Evolutionary conservation across 2,797 vertebrate species (phyloP).

Genomic region (Uromys caudimaculatus): DNA sequence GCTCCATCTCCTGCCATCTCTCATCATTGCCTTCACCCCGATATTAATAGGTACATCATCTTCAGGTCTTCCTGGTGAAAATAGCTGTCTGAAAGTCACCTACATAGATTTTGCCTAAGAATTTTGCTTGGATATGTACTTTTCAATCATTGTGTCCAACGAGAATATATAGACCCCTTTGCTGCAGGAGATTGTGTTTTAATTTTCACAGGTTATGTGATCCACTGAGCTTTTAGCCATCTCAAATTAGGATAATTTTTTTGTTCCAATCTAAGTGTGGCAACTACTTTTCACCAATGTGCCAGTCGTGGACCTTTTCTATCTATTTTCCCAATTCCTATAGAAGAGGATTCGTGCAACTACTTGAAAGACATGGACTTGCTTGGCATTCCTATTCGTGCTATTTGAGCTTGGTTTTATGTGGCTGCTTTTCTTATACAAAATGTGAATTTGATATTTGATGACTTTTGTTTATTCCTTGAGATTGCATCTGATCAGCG

Average conservation of each 20-base stretch:
- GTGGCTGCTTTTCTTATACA: conserved; percentile 28
- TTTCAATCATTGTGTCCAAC: background rate
- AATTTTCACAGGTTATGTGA: background rate
- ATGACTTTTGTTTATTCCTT: background rate
- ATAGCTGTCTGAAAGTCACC: conserved; percentile 4
- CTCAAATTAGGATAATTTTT: conserved; percentile 26
- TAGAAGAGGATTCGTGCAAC: background rate
- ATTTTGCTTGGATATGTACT: conserved; percentile 10
- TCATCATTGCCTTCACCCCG: conserved; percentile 2
- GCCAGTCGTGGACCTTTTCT: background rate
- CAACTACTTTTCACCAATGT: background rate
- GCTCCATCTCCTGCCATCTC: background rate
- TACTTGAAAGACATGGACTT: background rate
- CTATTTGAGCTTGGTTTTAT: conserved; percentile 1
- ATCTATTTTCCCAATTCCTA: background rate
- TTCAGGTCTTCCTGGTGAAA: background rate
- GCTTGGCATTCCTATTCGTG: background rate
- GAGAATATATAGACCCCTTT: background rate
- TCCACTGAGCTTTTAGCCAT: background rate
- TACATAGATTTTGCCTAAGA: background rate
- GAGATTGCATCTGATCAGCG: background rate
- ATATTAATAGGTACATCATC: background rate
- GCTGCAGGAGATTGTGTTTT: background rate
- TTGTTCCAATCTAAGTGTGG: background rate
- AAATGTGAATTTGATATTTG: conserved; percentile 16